These are phyloP conservation scores for Nesidiocoris tenuis DNA, from an alignment of 2,888 invertebrate species.

Conservation along the genomic window DNA sequence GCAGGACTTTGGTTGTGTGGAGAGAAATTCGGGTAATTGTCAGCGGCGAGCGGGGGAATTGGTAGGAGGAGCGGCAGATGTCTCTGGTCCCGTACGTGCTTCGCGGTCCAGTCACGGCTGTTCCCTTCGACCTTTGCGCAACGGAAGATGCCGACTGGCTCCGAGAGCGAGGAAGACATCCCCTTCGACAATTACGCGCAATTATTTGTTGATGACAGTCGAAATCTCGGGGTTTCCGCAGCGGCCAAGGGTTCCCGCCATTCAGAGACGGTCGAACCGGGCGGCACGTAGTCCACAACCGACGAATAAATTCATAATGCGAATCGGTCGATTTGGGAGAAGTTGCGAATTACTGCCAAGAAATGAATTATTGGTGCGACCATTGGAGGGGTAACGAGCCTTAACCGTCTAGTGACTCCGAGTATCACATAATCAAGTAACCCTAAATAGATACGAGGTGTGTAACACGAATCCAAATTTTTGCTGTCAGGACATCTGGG, in stretches of 20 bases:
- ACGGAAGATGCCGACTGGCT: neutral
- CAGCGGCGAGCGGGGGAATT: conserved; percentile 21
- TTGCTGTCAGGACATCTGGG: too few relatives aligned
- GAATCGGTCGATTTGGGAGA: too few relatives aligned
- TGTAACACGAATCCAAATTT: too few relatives aligned
- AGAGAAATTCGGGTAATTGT: conserved; percentile 38
- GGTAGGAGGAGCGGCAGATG: conserved; percentile 37
- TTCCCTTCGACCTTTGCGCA: neutral
- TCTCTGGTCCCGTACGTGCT: conserved; percentile 37
- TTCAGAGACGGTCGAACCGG: neutral
- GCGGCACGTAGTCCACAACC: neutral
- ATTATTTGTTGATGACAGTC: conserved; percentile 37
- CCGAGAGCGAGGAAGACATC: neutral
- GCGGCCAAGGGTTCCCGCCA: neutral
- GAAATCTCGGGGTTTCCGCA: conserved; percentile 11
- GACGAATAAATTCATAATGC: neutral
- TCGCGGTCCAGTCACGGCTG: conserved; percentile 15
- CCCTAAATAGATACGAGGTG: too few relatives aligned
- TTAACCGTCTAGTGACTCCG: too few relatives aligned
- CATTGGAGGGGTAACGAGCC: too few relatives aligned
- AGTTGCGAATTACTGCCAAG: neutral
- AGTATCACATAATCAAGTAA: too few relatives aligned
- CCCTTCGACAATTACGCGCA: conserved; percentile 33
- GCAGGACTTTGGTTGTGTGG: neutral
- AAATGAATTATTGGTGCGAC: too few relatives aligned